Conservation (phyloP, 1,140 invertebrate genomes). For the Augochlora pura region DNA sequence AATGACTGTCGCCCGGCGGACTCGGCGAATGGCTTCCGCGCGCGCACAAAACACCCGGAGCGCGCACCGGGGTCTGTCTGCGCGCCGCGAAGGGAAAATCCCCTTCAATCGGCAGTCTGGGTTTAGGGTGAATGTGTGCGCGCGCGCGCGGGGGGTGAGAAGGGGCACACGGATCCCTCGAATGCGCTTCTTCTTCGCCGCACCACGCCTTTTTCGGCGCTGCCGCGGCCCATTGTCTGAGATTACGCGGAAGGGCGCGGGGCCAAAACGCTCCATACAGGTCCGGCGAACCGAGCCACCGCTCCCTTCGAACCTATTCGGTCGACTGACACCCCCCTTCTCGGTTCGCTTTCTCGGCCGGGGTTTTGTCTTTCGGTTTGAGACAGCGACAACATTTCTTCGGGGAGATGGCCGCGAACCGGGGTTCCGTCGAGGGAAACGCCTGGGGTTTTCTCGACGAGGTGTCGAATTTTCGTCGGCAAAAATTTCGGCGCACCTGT, state of each 20-base stretch:
- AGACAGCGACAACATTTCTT: too few relatives aligned
- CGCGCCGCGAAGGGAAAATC: constrained; percentile 25
- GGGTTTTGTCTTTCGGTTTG: background rate
- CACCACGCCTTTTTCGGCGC: constrained; percentile 18
- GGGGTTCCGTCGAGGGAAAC: too few relatives aligned
- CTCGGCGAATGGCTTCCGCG: constrained; percentile 22
- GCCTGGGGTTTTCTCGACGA: too few relatives aligned
- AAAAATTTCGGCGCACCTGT: too few relatives aligned
- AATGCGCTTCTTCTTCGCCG: background rate
- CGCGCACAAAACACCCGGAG: constrained; percentile 18
- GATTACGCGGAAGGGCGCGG: constrained; percentile 48
- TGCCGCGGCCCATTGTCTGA: constrained; percentile 44
- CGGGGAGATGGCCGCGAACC: too few relatives aligned
- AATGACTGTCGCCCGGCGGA: constrained; percentile 61
- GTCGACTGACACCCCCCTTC: too few relatives aligned
- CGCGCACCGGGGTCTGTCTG: too few relatives aligned
- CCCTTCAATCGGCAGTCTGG: constrained; percentile 41
- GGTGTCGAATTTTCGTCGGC: too few relatives aligned
- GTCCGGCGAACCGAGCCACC: constrained; percentile 16
- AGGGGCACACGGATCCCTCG: constrained; percentile 8
- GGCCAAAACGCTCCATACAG: constrained; percentile 31
- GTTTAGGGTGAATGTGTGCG: background rate
- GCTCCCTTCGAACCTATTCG: background rate
- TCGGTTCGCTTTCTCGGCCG: too few relatives aligned
- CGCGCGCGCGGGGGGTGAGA: too few relatives aligned